These are phyloP conservation scores for Leptonema lineaticorne DNA, from an alignment of 1,140 invertebrate species.

Conservation along the genomic window DNA sequence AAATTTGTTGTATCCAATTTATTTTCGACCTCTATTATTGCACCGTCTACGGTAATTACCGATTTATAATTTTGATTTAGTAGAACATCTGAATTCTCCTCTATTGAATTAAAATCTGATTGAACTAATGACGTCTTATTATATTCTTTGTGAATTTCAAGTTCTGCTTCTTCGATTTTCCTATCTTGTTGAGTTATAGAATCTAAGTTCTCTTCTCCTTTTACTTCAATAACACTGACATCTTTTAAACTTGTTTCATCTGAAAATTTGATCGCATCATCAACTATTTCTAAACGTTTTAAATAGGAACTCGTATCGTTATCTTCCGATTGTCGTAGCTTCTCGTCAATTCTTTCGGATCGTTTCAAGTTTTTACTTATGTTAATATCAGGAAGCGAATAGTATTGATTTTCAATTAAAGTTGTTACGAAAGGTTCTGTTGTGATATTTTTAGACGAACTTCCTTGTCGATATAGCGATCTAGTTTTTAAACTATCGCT, in stretches of 20 bases:
- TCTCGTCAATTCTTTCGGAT: slow-evolving; percentile 66
- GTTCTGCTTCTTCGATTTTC: slow-evolving; percentile 20
- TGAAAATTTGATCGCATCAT: background rate
- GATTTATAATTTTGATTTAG: background rate
- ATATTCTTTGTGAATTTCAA: slow-evolving; percentile 27
- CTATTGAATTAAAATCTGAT: background rate
- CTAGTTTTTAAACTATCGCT: slow-evolving; percentile 35
- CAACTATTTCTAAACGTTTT: slow-evolving; percentile 40
- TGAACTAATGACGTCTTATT: background rate
- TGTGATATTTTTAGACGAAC: slow-evolving; percentile 53
- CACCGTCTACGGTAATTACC: slow-evolving; percentile 21
- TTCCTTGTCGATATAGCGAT: slow-evolving; percentile 44
- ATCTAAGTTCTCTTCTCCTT: slow-evolving; percentile 25
- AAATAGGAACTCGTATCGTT: slow-evolving; percentile 51
- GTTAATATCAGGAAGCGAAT: slow-evolving; percentile 66
- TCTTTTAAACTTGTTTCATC: slow-evolving; percentile 19
- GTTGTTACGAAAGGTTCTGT: slow-evolving; percentile 57
- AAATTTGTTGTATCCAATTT: background rate
- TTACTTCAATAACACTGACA: slow-evolving; percentile 29
- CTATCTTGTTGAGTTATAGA: slow-evolving; percentile 31
- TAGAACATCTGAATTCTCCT: background rate
- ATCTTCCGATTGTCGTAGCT: slow-evolving; percentile 56
- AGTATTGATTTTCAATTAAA: slow-evolving; percentile 65
- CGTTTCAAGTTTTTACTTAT: slow-evolving; percentile 65
- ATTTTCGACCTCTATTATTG: slow-evolving; percentile 31